Base-by-base conservation (phyloP, 2,888 invertebrate genomes). In the Ochropacha duplaris region DNA sequence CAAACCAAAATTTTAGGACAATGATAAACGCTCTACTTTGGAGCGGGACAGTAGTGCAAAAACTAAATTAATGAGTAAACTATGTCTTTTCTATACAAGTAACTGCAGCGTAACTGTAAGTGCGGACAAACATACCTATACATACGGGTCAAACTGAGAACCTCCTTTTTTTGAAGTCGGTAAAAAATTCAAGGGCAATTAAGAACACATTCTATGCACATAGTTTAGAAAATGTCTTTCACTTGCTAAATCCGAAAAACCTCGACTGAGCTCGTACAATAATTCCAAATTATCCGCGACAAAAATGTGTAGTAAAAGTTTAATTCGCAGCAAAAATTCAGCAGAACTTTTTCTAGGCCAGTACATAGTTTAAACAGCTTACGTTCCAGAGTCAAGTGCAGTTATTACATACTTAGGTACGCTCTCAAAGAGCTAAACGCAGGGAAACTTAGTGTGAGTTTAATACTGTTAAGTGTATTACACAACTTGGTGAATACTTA, bases 351-450 rank as follows among this genome's bases (percentile, higher is more conserved):
- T 62, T 64, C 62, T 66, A 67, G 65, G 66, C 58, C 71, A 64
- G 61, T 58, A 68, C 72, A 69, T 76, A 74, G 72, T 78, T 79
- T 68, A 68, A 71, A 70, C 66, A 68, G 64, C 68, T 75, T 71
- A 64, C 66, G 68, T 73, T 69, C 39, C 55, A 58, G 55, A 67
- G 68, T 60, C 22, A 60, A 68, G 67, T 74, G 69, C 76, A 77
- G 76, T 81, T 81, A 80, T 73, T 76, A 78, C 74, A 76, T 74
- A 76, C 74, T 76, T 78, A 74, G 60, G 63, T 66, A 59, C 64
- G 62, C 54, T 59, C 51, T 58, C 66, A 67, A 62, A 66, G 66
- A 59, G 58, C 57, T 58, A 62, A 26, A 58, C 49, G 57, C 56
- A 50, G 22, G 19, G 50, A 59, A 72, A 64, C 62, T 69, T 67